Evolutionary conservation across 2,888 invertebrate genomes (phyloP).

Genomic region (Tethea ocularis): DNA sequence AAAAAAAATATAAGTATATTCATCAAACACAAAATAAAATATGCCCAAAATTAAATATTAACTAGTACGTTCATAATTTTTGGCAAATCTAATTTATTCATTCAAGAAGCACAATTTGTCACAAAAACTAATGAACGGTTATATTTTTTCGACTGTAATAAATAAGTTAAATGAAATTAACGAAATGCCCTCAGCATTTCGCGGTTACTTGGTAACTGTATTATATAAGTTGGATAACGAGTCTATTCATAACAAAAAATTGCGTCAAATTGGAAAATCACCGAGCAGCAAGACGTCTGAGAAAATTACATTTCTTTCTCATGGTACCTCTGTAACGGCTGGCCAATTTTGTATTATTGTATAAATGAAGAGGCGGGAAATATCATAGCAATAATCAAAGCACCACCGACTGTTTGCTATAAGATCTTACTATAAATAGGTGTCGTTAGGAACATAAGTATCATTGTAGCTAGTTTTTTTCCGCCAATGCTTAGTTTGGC

Average conservation of each 20-base stretch:
- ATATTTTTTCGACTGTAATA: not conserved
- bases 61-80: not conserved
- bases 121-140: not conserved
- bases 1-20: too few relatives aligned
- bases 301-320: constrained; percentile 42
- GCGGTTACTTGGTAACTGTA: constrained; percentile 11
- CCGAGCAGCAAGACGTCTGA: constrained; percentile 27
- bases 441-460: too few relatives aligned
- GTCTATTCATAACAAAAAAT: constrained; percentile 42
- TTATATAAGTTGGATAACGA: constrained; percentile 30
- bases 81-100: not conserved
- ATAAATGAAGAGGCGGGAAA: not conserved
- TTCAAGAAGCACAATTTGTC: not conserved
- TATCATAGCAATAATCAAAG: not conserved
- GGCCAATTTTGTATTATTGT: constrained; percentile 1
- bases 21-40: too few relatives aligned
- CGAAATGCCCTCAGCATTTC: not conserved
- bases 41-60: too few relatives aligned
- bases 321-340: constrained; percentile 12
- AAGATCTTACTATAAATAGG: not conserved
- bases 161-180: not conserved
- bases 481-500: too few relatives aligned
- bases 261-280: constrained; percentile 44
- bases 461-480: too few relatives aligned
- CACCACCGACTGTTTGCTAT: not conserved